Percentiles rank a stretch among this genome's conserved stretches.
Conservation (phyloP, 2,113 vertebrate species). For the Gracilinanus agilis region DNA sequence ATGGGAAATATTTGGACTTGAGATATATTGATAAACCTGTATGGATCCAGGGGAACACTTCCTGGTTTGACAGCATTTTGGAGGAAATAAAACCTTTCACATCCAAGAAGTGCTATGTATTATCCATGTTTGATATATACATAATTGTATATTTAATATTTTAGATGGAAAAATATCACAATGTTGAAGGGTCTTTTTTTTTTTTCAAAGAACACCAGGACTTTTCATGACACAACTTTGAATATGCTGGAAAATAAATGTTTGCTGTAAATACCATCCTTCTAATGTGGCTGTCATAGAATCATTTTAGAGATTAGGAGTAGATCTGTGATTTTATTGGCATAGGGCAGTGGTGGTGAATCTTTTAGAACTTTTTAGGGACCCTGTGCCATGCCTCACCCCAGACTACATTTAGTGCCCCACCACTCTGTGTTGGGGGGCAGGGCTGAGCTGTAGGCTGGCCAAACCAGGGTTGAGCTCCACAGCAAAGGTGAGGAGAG, state of each 20-base stretch:
- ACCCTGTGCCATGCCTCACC: too few relatives aligned
- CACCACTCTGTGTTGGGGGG: too few relatives aligned
- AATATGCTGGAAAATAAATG: not conserved
- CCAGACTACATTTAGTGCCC: too few relatives aligned
- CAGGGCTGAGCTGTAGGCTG: too few relatives aligned
- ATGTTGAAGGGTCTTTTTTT: not conserved
- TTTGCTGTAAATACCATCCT: not conserved
- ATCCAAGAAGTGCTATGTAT: not conserved
- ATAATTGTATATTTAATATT: not conserved
- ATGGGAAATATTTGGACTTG: not conserved
- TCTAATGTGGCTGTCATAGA: not conserved
- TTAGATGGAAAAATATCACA: not conserved
- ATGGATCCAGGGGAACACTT: not conserved
- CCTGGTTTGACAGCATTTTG: not conserved
- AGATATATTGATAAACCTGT: not conserved
- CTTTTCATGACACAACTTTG: not conserved
- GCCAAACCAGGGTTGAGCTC: too few relatives aligned
- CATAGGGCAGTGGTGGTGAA: not conserved
- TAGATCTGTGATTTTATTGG: not conserved
- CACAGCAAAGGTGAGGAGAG: too few relatives aligned
- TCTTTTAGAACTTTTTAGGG: too few relatives aligned
- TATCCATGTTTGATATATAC: not conserved
- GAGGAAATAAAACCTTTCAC: not conserved
- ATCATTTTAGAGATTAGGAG: not conserved
- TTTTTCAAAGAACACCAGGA: not conserved